A percentile compares a stretch with the other conserved stretches of the same genome.
Evolutionary conservation across 2,113 vertebrate genomes (phyloP).

Genomic region (Ellobius talpinus): DNA sequence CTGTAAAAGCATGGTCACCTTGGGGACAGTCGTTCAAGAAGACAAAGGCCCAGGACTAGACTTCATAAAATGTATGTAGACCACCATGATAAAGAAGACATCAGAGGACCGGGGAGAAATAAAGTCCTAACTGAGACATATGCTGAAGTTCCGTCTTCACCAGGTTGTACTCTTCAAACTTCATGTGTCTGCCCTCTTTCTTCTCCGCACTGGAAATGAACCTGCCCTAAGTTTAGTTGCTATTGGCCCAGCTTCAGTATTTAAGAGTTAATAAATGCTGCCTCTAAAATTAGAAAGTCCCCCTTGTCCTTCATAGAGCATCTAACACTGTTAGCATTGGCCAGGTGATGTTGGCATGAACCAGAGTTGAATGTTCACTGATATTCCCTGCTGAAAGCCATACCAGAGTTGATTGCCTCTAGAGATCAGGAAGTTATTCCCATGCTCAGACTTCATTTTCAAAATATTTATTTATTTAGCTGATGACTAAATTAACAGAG

Average conservation of each 20-base stretch:
- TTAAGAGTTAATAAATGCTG: constrained; percentile 55
- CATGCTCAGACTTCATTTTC: constrained; percentile 67
- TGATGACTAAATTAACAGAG: not conserved
- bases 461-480: constrained; percentile 67
- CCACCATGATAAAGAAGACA: not conserved
- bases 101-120: not conserved
- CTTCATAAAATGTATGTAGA: not conserved
- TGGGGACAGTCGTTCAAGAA: not conserved
- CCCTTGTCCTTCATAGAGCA: constrained; percentile 62
- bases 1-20: not conserved
- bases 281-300: constrained; percentile 67
- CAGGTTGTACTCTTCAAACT: not conserved
- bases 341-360: constrained; percentile 61
- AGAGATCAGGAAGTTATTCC: constrained; percentile 50
- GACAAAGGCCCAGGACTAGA: not conserved
- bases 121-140: not conserved
- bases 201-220: not conserved
- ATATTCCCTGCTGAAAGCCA: constrained; percentile 8
- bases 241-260: not conserved
- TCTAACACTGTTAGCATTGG: constrained; percentile 58
- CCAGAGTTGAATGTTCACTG: not conserved
- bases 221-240: not conserved
- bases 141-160: not conserved
- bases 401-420: constrained; percentile 24
- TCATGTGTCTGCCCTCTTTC: not conserved